Conservation (phyloP, 2,888 invertebrate genomes). For the Spisula solida region DNA sequence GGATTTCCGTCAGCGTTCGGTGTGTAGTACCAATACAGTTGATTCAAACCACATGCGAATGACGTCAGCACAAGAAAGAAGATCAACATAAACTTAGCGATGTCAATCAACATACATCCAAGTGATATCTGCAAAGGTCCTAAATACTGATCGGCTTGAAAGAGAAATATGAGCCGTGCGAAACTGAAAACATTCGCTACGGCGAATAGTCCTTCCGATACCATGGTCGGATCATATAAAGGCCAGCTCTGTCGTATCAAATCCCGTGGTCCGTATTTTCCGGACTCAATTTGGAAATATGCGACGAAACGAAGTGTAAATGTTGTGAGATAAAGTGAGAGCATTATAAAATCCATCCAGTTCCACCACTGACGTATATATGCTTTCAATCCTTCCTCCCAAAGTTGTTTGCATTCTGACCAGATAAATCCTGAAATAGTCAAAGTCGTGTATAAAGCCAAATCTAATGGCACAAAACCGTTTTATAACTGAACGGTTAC, state of each 20-base stretch:
- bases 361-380: slow-evolving; percentile 90
- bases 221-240: slow-evolving; percentile 89
- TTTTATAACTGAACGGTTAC: not conserved
- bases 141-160: slow-evolving; percentile 89
- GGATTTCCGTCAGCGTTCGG: slow-evolving; percentile 72
- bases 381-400: slow-evolving; percentile 89
- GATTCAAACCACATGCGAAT: slow-evolving; percentile 91
- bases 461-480: not conserved
- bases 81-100: slow-evolving; percentile 89
- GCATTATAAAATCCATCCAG: slow-evolving; percentile 90
- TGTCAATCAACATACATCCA: slow-evolving; percentile 90
- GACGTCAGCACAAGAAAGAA: slow-evolving; percentile 88
- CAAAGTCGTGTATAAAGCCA: not conserved
- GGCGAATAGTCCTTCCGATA: slow-evolving; percentile 89
- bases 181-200: slow-evolving; percentile 89
- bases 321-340: slow-evolving; percentile 89
- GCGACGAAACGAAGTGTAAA: slow-evolving; percentile 88
- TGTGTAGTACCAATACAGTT: slow-evolving; percentile 89
- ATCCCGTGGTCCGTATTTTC: slow-evolving; percentile 85
- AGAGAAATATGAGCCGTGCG: slow-evolving; percentile 89
- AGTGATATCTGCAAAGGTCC: slow-evolving; percentile 89
- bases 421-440: slow-evolving; percentile 88
- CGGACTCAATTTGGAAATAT: slow-evolving; percentile 85
- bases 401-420: slow-evolving; percentile 90
- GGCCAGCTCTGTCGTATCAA: slow-evolving; percentile 88